These are phyloP conservation scores for Diarsia mendica DNA, from an alignment of 2,888 invertebrate genomes.

Conservation along the genomic window DNA sequence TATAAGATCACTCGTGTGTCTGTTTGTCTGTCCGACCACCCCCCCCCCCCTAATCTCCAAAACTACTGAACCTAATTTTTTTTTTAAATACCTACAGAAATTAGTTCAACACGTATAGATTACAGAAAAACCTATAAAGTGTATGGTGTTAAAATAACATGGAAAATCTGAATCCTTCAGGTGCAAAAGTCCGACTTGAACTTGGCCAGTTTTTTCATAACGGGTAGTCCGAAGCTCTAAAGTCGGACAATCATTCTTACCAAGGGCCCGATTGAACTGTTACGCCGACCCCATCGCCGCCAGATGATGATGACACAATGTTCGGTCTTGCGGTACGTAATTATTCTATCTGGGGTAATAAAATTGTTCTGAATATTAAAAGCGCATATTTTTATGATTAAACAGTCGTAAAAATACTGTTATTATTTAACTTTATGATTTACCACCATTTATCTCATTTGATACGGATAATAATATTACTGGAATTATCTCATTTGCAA, in stretches of 20 bases:
- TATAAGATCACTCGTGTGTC: too few species aligned
- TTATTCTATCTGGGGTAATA: constrained; percentile 6
- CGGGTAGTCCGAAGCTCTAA: too few species aligned
- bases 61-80: too few species aligned
- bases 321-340: neutral
- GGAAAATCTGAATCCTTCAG: too few species aligned
- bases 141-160: too few species aligned
- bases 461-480: neutral
- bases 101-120: too few species aligned
- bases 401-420: constrained; percentile 8
- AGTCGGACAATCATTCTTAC: neutral
- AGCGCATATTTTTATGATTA: constrained; percentile 1
- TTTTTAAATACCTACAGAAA: too few species aligned
- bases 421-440: constrained; percentile 28
- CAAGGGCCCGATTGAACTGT: neutral
- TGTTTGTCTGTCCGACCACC: too few species aligned
- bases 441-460: constrained; percentile 18
- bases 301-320: neutral
- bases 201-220: too few species aligned
- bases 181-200: too few species aligned
- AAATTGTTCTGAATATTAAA: constrained; percentile 9
- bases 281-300: neutral
- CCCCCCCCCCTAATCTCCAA: too few species aligned
- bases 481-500: neutral
- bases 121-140: too few species aligned